Conservation (phyloP, 2,797 vertebrate species). For the Pithecia hirsuta region DNA sequence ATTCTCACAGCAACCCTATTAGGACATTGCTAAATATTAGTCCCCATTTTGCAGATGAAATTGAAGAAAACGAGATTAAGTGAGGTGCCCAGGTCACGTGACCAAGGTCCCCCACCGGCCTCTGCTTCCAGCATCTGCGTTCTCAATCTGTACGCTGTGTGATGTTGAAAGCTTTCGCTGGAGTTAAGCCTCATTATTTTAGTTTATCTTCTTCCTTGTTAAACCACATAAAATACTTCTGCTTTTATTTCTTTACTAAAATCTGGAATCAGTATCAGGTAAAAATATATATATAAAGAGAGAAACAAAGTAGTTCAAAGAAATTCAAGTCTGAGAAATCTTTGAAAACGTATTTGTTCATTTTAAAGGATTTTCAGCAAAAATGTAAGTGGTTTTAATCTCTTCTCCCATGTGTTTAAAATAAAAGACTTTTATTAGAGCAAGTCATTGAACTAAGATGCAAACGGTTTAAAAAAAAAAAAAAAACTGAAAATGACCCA, state of each 20-base stretch:
- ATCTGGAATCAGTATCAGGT: conserved; percentile 48
- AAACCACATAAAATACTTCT: background rate
- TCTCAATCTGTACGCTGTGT: background rate
- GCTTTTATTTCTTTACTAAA: conserved; percentile 46
- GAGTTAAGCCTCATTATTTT: background rate
- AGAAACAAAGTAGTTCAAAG: conserved; percentile 52
- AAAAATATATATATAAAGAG: background rate
- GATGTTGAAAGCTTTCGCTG: background rate
- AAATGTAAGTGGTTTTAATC: conserved; percentile 67
- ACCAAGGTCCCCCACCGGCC: background rate
- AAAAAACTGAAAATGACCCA: conserved; percentile 32
- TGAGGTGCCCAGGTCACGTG: background rate
- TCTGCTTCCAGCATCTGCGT: background rate
- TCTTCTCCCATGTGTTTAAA: conserved; percentile 72
- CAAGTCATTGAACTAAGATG: conserved; percentile 54
- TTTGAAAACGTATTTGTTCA: conserved; percentile 64
- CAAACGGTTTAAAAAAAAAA: background rate
- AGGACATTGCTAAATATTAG: conserved; percentile 5
- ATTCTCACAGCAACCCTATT: background rate
- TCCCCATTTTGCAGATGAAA: conserved; percentile 38
- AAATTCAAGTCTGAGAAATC: conserved; percentile 62
- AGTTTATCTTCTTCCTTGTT: background rate
- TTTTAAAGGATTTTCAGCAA: conserved; percentile 59
- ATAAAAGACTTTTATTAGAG: conserved; percentile 65
- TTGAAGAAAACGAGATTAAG: background rate